Evolutionary conservation across 2,888 invertebrate genomes (phyloP).

Genomic region (Xanthorhoe spadicearia): DNA sequence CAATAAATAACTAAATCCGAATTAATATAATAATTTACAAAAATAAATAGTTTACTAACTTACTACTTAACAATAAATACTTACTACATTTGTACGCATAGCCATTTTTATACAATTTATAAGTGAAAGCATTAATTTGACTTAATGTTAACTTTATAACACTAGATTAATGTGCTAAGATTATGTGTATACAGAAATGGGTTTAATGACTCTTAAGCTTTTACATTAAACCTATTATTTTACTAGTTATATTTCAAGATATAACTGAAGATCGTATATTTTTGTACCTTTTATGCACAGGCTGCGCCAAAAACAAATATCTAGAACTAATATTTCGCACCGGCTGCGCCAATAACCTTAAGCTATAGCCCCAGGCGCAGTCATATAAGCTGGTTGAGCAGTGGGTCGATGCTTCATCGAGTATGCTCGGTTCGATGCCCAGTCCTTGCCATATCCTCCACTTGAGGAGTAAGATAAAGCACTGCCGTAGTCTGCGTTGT

Average conservation of each 20-base stretch:
- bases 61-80: background rate
- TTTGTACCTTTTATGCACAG: background rate
- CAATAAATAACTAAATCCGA: slow-evolving; percentile 22
- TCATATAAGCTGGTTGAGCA: slow-evolving; percentile 67
- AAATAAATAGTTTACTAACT: background rate
- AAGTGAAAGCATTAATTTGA: background rate
- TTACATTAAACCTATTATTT: too few species aligned
- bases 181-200: background rate
- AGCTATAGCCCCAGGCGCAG: slow-evolving; percentile 70
- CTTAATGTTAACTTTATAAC: background rate
- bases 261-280: background rate
- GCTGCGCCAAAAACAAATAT: background rate
- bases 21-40: slow-evolving; percentile 9
- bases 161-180: background rate
- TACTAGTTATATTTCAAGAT: too few species aligned
- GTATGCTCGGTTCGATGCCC: slow-evolving; percentile 80
- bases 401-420: slow-evolving; percentile 68
- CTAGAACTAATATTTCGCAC: background rate
- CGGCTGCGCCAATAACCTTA: slow-evolving; percentile 41
- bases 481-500: slow-evolving; percentile 71
- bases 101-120: background rate
- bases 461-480: slow-evolving; percentile 71
- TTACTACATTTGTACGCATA: background rate
- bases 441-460: slow-evolving; percentile 75
- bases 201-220: too few species aligned